phyloP scores from a whole-genome alignment of 1,140 invertebrate species.

The Eumeta japonica region DNA sequence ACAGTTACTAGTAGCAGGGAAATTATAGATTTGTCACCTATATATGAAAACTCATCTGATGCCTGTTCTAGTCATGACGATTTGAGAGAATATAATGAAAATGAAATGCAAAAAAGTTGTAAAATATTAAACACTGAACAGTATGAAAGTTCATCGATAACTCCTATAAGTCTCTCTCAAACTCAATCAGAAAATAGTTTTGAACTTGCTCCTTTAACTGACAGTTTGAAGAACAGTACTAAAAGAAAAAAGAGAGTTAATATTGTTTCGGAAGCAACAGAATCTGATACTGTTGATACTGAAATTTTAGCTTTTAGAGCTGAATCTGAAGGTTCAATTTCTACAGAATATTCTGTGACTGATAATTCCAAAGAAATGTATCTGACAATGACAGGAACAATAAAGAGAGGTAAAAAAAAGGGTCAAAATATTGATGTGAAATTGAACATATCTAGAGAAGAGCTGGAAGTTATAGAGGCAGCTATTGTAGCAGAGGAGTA shows the following conservation, averaged over 20 bases:
- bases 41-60: constrained; percentile 56
- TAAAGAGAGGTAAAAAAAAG: constrained; percentile 70
- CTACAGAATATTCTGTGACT: constrained; percentile 42
- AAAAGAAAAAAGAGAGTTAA: constrained; percentile 63
- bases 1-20: constrained; percentile 45
- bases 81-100: constrained; percentile 38
- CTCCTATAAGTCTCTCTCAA: constrained; percentile 51
- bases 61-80: constrained; percentile 55
- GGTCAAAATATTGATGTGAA: constrained; percentile 72
- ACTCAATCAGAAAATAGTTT: constrained; percentile 56
- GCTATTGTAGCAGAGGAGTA: constrained; percentile 62
- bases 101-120: constrained; percentile 39
- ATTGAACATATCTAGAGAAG: constrained; percentile 68
- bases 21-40: constrained; percentile 52
- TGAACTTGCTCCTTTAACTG: constrained; percentile 49
- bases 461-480: constrained; percentile 67
- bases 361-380: constrained; percentile 54
- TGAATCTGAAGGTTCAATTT: constrained; percentile 48
- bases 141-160: constrained; percentile 48
- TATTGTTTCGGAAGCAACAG: constrained; percentile 59
- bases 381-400: constrained; percentile 70
- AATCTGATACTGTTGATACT: constrained; percentile 54
- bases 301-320: constrained; percentile 52
- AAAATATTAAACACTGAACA: constrained; percentile 41
- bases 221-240: constrained; percentile 57